Conservation (phyloP, 2,888 invertebrate species). For the Sarcophaga caerulescens region DNA sequence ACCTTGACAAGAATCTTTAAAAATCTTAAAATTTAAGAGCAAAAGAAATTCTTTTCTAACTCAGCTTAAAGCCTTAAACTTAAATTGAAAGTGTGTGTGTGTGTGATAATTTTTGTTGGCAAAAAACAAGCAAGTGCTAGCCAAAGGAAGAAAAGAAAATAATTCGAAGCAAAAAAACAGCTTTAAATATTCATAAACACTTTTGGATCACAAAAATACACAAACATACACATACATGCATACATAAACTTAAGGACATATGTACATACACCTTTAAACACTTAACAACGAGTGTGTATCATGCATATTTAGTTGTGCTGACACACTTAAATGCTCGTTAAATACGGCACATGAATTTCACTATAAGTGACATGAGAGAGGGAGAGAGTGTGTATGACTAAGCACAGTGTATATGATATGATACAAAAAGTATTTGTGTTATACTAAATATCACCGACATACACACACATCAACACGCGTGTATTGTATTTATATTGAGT, state of each 20-base stretch:
- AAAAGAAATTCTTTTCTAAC: neutral
- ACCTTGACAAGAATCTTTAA: too few relatives aligned
- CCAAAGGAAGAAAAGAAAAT: neutral
- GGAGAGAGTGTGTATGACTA: neutral
- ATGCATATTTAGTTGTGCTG: conserved; percentile 55
- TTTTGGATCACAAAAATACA: conserved; percentile 11
- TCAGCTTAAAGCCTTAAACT: neutral
- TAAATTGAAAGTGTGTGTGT: neutral
- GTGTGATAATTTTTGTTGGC: neutral
- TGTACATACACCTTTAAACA: conserved; percentile 11
- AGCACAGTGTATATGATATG: neutral
- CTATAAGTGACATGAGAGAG: neutral
- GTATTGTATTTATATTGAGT: neutral
- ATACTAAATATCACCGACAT: neutral
- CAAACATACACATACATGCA: neutral
- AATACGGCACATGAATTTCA: conserved; percentile 40
- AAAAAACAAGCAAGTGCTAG: neutral
- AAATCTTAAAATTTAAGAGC: too few relatives aligned
- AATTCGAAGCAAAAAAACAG: conserved; percentile 34
- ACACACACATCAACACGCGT: conserved; percentile 7
- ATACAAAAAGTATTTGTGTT: neutral
- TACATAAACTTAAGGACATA: neutral
- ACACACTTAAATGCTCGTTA: conserved; percentile 68
- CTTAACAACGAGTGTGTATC: conserved; percentile 18
- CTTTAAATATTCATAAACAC: conserved; percentile 66